Evolutionary conservation across 2,113 vertebrate genomes (phyloP).

Genomic region (Caretta caretta): DNA sequence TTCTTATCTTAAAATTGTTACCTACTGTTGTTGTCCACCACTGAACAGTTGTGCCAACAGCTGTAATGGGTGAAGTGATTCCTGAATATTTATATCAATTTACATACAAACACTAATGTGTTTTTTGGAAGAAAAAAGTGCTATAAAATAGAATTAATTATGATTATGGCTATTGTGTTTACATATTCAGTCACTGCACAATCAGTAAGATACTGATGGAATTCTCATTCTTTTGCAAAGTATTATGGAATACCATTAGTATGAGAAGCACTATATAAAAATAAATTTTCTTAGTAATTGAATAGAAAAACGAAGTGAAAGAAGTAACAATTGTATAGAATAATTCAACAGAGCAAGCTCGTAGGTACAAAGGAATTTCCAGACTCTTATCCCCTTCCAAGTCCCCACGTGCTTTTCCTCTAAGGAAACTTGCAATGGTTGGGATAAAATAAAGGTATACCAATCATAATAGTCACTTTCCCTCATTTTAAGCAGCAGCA

Average conservation of each 20-base stretch:
- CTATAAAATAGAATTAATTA: not conserved
- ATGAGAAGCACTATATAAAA: not conserved
- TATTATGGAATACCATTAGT: not conserved
- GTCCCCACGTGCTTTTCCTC: not conserved
- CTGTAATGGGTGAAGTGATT: not conserved
- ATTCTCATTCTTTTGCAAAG: not conserved
- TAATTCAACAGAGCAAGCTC: not conserved
- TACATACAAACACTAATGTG: not conserved
- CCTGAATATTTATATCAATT: not conserved
- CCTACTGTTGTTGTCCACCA: not conserved
- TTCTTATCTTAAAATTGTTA: not conserved
- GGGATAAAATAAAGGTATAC: not conserved
- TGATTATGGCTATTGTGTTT: not conserved
- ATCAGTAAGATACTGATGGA: not conserved
- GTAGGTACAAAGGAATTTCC: not conserved
- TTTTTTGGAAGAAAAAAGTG: not conserved
- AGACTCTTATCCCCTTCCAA: not conserved
- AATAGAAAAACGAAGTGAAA: not conserved
- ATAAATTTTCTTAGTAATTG: not conserved
- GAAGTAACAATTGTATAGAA: not conserved
- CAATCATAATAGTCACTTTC: not conserved
- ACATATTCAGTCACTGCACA: not conserved
- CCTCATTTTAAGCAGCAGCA: not conserved
- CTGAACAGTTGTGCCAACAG: not conserved
- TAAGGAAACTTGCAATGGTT: not conserved